Evolutionary conservation across 2,888 invertebrate genomes (phyloP), one percentile per base, ranked within the genome.

Genomic region (Hesperia comma): DNA sequence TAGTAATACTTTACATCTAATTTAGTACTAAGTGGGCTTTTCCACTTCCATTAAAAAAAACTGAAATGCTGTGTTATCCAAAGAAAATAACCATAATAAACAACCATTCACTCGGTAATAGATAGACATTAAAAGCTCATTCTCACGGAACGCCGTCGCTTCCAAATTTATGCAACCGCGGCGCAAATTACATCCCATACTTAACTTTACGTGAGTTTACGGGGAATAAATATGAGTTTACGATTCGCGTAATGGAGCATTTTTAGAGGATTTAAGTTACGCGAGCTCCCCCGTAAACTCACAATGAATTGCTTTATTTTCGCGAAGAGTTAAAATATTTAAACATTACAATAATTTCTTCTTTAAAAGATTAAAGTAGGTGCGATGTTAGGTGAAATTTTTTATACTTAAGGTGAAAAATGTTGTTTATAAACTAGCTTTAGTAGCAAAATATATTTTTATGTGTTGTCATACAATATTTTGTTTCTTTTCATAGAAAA

Each of bases 101-200:
- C 68, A 69, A 61, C 54, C 56, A 66, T 66, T 54, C 32, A 54
- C 21, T 41, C 53, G 19, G 32, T 60, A 54, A 60, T 43, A 66
- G 60, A 57, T 58, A 67, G 68, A 68, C 69, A 69, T 73, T 73
- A 71, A 72, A 70, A 70, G 63, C 67, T 68, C 71, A 63, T 72
- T 70, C 63, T 17, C 51, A 54, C 61, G 68, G 68, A 70, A 70
- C 69, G 71, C 70, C 68, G 70, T 46, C 68, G 64, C 51, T 64
- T 57, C 67, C 51, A 63, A 74, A 75, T 74, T 72, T 73, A 74
- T 73, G 69, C 70, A 75, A 68, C 70, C 72, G 55, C 69, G 53
- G 46, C 68, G 63, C 71, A 71, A 75, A 74, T 73, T 72, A 72
- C 69, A 68, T 69, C 69, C 63, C 60, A 64, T 68, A 68, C 71